phyloP scores from a whole-genome alignment of 2,113 vertebrate species.

The Poeciliopsis turrubarensis region DNA sequence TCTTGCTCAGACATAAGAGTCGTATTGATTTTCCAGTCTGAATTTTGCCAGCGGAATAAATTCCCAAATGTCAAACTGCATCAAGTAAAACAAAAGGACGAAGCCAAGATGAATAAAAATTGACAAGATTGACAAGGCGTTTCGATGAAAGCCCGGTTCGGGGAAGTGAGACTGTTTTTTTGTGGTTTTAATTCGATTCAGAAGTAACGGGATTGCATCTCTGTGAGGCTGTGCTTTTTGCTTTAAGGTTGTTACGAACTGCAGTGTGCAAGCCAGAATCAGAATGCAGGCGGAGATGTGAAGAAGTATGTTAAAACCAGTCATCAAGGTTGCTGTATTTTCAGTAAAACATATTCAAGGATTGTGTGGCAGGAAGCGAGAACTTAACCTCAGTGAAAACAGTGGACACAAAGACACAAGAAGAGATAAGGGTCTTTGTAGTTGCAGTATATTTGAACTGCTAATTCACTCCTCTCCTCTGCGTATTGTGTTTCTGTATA shows the following conservation, averaged over 20 bases:
- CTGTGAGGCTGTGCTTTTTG: neutral
- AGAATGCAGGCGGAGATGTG: neutral
- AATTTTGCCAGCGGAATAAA: slow-evolving; percentile 7
- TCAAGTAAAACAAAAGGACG: neutral
- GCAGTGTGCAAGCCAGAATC: too few relatives aligned
- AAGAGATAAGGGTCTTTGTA: too few relatives aligned
- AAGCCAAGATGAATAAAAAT: neutral
- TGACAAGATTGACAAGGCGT: neutral
- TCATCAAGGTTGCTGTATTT: neutral
- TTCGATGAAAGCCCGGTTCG: neutral
- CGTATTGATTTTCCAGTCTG: slow-evolving; percentile 1
- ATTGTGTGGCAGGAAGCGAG: too few relatives aligned
- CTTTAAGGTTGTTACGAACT: neutral
- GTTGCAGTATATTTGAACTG: too few relatives aligned
- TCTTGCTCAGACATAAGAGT: neutral
- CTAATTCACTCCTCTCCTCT: too few relatives aligned
- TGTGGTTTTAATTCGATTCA: neutral
- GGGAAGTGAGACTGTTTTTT: neutral
- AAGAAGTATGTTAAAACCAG: neutral
- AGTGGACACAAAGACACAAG: too few relatives aligned
- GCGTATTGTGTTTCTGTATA: too few relatives aligned
- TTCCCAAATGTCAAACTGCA: slow-evolving; percentile 16
- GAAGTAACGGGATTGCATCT: neutral
- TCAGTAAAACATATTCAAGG: too few relatives aligned
- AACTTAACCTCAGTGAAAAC: too few relatives aligned